These are phyloP conservation scores for Callipepla squamata DNA, from an alignment of 2,113 vertebrate species.

Conservation along the genomic window DNA sequence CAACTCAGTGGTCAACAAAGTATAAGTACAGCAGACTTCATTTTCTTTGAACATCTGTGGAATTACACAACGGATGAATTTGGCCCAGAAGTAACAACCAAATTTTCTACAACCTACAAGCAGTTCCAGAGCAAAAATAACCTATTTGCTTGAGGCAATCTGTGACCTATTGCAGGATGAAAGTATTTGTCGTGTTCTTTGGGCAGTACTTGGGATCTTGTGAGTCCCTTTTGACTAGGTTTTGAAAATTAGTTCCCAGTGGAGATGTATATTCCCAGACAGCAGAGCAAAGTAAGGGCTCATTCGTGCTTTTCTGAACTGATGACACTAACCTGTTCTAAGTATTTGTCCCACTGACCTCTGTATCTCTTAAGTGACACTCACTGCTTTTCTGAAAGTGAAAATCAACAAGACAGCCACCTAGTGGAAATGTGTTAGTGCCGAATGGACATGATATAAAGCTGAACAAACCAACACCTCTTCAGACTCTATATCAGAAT, in stretches of 20 bases:
- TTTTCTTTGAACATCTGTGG: background rate
- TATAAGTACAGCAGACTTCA: accelerated
- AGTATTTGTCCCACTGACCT: background rate
- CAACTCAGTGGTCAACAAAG: background rate
- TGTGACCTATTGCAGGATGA: background rate
- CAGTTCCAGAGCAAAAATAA: background rate
- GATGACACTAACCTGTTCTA: background rate
- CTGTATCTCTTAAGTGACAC: background rate
- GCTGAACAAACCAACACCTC: background rate
- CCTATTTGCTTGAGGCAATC: background rate
- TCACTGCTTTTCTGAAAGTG: background rate
- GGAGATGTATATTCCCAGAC: background rate
- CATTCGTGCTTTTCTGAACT: background rate
- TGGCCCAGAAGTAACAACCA: background rate
- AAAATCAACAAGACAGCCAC: background rate
- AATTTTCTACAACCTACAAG: background rate
- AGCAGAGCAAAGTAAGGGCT: background rate
- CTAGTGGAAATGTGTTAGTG: background rate
- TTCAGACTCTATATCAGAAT: background rate
- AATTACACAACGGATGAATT: background rate
- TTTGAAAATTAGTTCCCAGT: background rate
- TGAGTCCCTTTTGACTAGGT: background rate
- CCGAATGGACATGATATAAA: background rate
- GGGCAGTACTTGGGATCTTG: background rate
- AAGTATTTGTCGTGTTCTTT: background rate